A percentile compares a stretch with the other conserved stretches of the same genome.
These are phyloP conservation scores for Ichneumoninae sp. DNA, from an alignment of 2,888 invertebrate genomes.

Conservation along the genomic window DNA sequence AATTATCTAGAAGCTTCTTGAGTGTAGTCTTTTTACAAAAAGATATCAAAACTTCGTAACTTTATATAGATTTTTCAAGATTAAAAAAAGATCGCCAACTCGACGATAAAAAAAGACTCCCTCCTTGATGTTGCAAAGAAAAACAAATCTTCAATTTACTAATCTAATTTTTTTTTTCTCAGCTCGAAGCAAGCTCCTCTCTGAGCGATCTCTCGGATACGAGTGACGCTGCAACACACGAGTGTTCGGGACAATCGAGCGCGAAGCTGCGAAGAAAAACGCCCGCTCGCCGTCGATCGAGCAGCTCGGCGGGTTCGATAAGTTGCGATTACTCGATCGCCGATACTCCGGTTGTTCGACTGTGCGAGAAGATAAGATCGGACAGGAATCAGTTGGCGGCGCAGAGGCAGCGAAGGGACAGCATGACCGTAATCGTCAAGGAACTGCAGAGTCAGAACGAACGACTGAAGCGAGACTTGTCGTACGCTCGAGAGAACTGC, in stretches of 20 bases:
- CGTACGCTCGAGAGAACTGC: conserved; percentile 52
- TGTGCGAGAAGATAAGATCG: conserved; percentile 47
- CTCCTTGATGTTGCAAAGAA: not conserved
- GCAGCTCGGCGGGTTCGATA: conserved; percentile 59
- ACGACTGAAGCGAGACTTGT: conserved; percentile 66
- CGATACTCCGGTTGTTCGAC: conserved; percentile 35
- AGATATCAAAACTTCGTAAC: too few species aligned
- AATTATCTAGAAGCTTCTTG: too few species aligned
- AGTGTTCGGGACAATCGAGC: conserved; percentile 51
- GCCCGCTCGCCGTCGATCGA: conserved; percentile 47
- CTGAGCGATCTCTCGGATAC: conserved; percentile 73
- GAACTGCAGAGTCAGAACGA: conserved; percentile 73
- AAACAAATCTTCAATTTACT: not conserved
- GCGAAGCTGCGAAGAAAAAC: conserved; percentile 55
- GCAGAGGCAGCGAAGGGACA: conserved; percentile 68
- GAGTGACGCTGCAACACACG: conserved; percentile 43
- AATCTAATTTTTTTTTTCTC: conserved; percentile 22
- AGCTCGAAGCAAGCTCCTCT: conserved; percentile 74
- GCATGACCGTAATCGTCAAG: conserved; percentile 66
- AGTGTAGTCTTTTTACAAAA: too few species aligned
- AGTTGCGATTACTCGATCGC: conserved; percentile 50
- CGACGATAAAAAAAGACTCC: too few species aligned
- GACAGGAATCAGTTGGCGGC: conserved; percentile 58
- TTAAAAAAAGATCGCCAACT: too few species aligned
- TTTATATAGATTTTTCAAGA: too few species aligned